phyloP scores from a whole-genome alignment of 2,113 vertebrate genomes.

The Tachysurus vachellii region DNA sequence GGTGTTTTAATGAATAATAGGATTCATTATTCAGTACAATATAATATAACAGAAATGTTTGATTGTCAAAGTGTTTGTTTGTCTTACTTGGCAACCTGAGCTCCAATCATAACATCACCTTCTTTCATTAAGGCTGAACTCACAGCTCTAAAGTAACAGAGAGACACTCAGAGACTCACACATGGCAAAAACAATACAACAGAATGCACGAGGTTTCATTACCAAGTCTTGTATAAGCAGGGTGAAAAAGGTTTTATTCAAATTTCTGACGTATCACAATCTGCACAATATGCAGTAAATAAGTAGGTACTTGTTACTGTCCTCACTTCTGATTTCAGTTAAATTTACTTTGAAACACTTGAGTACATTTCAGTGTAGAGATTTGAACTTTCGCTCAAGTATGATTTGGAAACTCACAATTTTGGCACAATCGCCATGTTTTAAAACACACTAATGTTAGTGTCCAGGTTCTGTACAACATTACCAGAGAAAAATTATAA shows the following conservation, averaged over 20 bases:
- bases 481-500: not conserved
- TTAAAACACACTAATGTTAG: not conserved
- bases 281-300: not conserved
- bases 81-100: constrained; percentile 86
- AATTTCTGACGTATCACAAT: not conserved
- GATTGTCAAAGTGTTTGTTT: not conserved
- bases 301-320: not conserved
- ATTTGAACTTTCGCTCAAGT: not conserved
- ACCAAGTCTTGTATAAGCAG: not conserved
- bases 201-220: not conserved
- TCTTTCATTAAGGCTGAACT: constrained; percentile 74
- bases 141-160: constrained; percentile 65
- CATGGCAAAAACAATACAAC: not conserved
- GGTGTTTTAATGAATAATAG: not conserved
- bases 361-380: not conserved
- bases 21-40: not conserved
- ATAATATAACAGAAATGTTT: not conserved
- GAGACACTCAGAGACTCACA: constrained; percentile 38
- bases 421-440: not conserved
- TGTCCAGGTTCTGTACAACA: not conserved
- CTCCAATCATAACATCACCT: constrained; percentile 80
- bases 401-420: not conserved
- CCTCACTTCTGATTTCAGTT: not conserved
- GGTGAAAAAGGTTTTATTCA: not conserved
- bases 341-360: not conserved